These are phyloP conservation scores for Lasioglossum albipes DNA, from an alignment of 1,140 invertebrate genomes.

Conservation along the genomic window DNA sequence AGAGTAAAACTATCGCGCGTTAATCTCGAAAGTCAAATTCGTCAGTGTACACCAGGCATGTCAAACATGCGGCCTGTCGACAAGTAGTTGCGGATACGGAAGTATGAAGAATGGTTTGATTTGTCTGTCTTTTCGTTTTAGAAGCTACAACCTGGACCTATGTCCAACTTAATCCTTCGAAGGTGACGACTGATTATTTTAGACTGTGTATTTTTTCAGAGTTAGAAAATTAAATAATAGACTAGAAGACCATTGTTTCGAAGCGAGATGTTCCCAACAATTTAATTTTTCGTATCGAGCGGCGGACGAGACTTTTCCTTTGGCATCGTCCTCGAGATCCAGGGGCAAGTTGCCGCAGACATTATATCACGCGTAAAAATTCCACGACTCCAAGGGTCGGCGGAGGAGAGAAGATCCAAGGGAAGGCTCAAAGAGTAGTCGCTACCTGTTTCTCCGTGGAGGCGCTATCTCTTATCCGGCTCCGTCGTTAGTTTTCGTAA, in stretches of 20 bases:
- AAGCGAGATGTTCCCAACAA: not conserved
- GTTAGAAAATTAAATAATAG: no score
- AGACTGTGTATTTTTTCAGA: no score
- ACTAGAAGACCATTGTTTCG: not conserved
- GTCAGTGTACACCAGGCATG: no score
- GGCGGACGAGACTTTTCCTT: not conserved
- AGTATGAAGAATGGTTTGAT: no score
- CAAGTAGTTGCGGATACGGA: no score
- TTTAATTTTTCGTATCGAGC: constrained; percentile 3
- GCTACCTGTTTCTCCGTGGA: not conserved
- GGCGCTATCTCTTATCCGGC: constrained; percentile 5
- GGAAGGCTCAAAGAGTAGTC: constrained; percentile 2
- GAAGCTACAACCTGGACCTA: no score
- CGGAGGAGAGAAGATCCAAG: not conserved
- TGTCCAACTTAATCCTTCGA: no score
- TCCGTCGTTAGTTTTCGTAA: constrained; percentile 4
- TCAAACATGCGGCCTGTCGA: no score
- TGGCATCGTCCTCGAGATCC: constrained; percentile 1
- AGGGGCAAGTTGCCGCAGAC: constrained; percentile 1
- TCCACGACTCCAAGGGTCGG: not conserved
- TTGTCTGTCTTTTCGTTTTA: no score
- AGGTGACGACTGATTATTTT: no score
- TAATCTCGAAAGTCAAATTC: no score
- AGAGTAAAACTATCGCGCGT: no score
- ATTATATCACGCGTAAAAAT: constrained; percentile 6